These are phyloP conservation scores for Arge pagana DNA, from an alignment of 2,888 invertebrate genomes.

Conservation along the genomic window DNA sequence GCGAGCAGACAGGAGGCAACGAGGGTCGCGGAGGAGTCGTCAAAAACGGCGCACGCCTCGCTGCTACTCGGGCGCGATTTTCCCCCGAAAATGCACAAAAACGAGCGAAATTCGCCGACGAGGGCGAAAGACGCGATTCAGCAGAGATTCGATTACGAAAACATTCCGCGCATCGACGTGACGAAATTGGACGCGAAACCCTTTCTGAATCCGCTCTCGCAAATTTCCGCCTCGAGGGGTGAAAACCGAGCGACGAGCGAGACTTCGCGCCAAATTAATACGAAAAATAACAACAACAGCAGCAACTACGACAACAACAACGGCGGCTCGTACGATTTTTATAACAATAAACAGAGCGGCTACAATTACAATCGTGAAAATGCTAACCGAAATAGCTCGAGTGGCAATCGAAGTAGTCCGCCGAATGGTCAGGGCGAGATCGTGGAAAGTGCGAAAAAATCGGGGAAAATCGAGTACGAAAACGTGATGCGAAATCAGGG, in stretches of 20 bases:
- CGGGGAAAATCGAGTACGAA: constrained; percentile 11
- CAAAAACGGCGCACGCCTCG: constrained; percentile 23
- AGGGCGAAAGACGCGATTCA: constrained; percentile 32
- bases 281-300: constrained; percentile 44
- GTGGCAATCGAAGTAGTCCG: too few relatives aligned
- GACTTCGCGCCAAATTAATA: constrained; percentile 50
- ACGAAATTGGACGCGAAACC: constrained; percentile 47
- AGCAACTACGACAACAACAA: constrained; percentile 33
- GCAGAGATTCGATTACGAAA: constrained; percentile 53
- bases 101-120: constrained; percentile 7
- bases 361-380: not conserved
- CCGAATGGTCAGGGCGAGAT: too few relatives aligned
- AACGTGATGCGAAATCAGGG: too few relatives aligned
- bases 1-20: constrained; percentile 53
- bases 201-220: constrained; percentile 17
- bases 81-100: not conserved
- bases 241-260: constrained; percentile 48
- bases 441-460: too few relatives aligned
- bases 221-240: not conserved
- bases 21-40: constrained; percentile 34
- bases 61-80: not conserved
- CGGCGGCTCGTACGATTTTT: not conserved
- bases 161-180: constrained; percentile 54
- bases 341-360: constrained; percentile 8
- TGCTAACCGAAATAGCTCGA: constrained; percentile 1